Base-by-base conservation (phyloP, 92 coral and sea anemone genomes). In the Plumapathes pennacea region DNA sequence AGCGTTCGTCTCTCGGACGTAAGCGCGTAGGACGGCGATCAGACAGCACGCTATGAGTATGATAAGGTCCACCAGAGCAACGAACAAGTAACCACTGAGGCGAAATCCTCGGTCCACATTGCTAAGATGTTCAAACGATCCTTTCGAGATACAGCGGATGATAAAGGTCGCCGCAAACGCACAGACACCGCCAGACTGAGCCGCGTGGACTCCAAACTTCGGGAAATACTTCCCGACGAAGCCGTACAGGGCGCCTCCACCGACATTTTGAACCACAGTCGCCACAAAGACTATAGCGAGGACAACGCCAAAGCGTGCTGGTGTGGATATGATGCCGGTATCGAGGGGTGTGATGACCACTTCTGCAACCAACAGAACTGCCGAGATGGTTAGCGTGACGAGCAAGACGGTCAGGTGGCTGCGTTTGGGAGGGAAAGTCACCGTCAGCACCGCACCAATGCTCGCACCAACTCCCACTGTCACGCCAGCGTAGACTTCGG, bases 181-280 rank as follows among this genome's bases (percentile, higher is more conserved):
- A 42, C 88, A 88, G 14, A 88, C 88, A 12, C 90, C 96, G 4
- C 90, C 96, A n/a, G 90, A 83, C 46, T 88, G 96, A 0, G 96
- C 96, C 14, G 90, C 96, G 27, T 83, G 96, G 26, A 88, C 57
- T 4, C 96, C 96, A 55, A 78, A 58, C 45, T 53, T 68, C 37
- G 96, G 96, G 31, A 88, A 83, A 36, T 83, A 84, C 40, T 79
- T 70, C 10, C 90, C 96, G 51, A 83, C 81, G 39, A 83, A 83
- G 19, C 63, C 62, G 44, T 88, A 88, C 6, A 88, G 77, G 0
- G 88, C 96, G 26, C 96, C 96, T 13, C 96, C 90, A 14, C 96
- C 90, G 45, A 83, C 39, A 51, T 83, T 88, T 49, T 88, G 96
- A 47, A 79, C 62, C 11, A 88, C 86, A 6, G 96, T 84, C n/a